phyloP scores from a whole-genome alignment of 2,797 vertebrate species.

The Sylvilagus floridanus region DNA sequence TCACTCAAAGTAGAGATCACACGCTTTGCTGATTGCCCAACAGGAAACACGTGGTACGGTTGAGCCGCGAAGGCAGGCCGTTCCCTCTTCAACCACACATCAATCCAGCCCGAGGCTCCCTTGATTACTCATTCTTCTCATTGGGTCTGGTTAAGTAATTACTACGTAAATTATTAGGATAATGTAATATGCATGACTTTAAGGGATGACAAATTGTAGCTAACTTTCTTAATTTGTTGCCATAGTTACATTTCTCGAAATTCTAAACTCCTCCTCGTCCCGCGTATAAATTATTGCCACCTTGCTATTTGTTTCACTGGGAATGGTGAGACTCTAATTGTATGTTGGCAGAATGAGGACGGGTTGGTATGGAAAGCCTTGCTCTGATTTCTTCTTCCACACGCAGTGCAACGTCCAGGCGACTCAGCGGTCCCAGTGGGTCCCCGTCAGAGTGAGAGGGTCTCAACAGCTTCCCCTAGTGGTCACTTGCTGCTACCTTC shows the following conservation, averaged over 20 bases:
- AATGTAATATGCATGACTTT: slow-evolving; percentile 79
- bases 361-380: slow-evolving; percentile 27
- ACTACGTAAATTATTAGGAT: slow-evolving; percentile 81
- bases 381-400: neutral
- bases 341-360: slow-evolving; percentile 21
- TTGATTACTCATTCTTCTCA: slow-evolving; percentile 48
- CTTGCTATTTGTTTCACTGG: slow-evolving; percentile 62
- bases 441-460: neutral
- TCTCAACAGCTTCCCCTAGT: neutral
- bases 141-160: slow-evolving; percentile 80
- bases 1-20: neutral
- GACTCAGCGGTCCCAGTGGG: neutral
- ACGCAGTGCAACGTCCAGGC: neutral
- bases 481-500: neutral
- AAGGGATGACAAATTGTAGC: slow-evolving; percentile 81
- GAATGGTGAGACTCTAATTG: slow-evolving; percentile 45
- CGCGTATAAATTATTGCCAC: slow-evolving; percentile 51
- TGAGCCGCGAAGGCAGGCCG: neutral
- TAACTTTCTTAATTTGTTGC: slow-evolving; percentile 81
- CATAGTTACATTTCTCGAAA: slow-evolving; percentile 80
- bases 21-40: neutral
- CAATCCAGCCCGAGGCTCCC: slow-evolving; percentile 25
- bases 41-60: neutral
- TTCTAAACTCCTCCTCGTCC: slow-evolving; percentile 56
- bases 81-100: neutral